Percentiles rank a stretch among this genome's conserved stretches.
Conservation (phyloP, 2,113 vertebrate genomes). For the Thoracochromis brauschi region DNA sequence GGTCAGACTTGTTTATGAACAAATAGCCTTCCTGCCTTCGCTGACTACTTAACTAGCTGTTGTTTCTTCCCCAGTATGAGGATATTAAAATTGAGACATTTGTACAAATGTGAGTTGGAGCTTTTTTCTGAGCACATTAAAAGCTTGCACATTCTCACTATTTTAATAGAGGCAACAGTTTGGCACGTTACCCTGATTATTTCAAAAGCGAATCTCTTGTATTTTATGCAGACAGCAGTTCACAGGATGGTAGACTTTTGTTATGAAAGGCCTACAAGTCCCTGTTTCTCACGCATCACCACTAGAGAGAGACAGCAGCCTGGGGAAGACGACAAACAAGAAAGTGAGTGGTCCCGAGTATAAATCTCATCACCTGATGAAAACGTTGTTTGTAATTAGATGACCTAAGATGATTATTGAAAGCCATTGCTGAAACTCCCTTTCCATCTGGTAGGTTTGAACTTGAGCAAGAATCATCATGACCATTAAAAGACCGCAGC, state of each 20-base stretch:
- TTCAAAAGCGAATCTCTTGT: neutral
- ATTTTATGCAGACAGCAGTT: neutral
- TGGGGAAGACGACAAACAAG: neutral
- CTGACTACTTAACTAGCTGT: neutral
- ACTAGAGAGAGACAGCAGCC: slow-evolving; percentile 56
- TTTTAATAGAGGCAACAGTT: neutral
- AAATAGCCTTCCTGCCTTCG: neutral
- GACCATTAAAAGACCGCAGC: neutral
- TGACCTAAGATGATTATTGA: neutral
- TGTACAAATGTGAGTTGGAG: neutral
- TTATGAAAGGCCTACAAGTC: neutral
- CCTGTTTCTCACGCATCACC: slow-evolving; percentile 5
- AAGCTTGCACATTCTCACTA: neutral
- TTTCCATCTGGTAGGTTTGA: slow-evolving; percentile 20
- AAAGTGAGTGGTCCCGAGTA: neutral
- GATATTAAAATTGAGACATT: neutral
- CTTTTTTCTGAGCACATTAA: neutral
- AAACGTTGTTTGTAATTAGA: slow-evolving; percentile 33
- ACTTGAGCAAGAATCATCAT: neutral
- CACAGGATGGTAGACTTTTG: neutral
- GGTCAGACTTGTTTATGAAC: neutral
- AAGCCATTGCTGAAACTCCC: slow-evolving; percentile 5
- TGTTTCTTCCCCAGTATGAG: neutral
- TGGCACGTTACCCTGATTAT: neutral
- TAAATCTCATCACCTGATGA: neutral